Percentiles rank a stretch among this genome's conserved stretches.
Conservation (phyloP, 2,113 vertebrate genomes). For the Shinisaurus crocodilurus region DNA sequence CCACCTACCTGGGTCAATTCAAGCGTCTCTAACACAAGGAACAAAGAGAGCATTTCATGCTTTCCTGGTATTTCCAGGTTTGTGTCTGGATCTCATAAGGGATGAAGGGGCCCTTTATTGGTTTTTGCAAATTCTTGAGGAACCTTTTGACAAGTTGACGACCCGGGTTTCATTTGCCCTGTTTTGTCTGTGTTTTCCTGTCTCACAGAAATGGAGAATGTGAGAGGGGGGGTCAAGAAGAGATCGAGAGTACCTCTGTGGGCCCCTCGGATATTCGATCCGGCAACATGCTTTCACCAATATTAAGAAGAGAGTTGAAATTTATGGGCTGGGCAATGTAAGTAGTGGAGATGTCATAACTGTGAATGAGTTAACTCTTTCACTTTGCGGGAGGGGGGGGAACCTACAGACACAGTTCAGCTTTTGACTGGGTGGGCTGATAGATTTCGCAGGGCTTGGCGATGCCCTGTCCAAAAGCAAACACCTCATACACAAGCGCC, state of each 20-base stretch:
- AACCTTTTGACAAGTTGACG: constrained; percentile 3
- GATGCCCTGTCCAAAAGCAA: neutral
- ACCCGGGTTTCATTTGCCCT: neutral
- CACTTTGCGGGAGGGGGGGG: neutral
- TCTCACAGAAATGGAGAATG: accelerated
- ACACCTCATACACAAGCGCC: neutral
- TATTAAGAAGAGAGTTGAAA: neutral
- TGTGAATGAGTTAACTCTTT: neutral
- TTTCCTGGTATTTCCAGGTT: neutral
- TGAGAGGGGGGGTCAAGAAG: too few species aligned
- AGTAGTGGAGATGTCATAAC: neutral
- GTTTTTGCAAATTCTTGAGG: neutral
- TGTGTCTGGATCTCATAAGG: neutral
- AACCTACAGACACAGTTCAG: neutral
- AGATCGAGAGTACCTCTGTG: neutral
- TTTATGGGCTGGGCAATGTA: neutral
- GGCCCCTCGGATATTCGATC: neutral
- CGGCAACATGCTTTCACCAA: neutral
- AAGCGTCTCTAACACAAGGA: neutral
- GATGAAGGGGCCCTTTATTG: neutral
- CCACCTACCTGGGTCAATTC: neutral
- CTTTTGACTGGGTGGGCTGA: neutral
- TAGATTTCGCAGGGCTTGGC: neutral
- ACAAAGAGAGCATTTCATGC: neutral
- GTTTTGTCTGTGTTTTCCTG: neutral